Evolutionary conservation across 2,113 vertebrate genomes (phyloP).

Genomic region (Clarias magur): DNA sequence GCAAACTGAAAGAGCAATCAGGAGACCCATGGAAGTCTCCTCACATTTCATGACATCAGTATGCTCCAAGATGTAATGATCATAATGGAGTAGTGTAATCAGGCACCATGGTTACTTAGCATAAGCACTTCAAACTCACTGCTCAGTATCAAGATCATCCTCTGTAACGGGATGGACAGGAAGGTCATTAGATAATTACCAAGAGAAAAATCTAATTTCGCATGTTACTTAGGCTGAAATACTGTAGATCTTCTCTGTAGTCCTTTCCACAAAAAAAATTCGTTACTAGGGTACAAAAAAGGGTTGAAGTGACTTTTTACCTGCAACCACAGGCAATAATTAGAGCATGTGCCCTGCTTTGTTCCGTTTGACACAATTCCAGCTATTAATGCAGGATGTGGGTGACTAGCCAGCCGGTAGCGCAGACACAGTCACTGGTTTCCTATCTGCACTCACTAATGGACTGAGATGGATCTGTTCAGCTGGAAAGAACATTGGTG

Average conservation of each 20-base stretch:
- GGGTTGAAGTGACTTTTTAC: constrained; percentile 24
- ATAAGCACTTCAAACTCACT: constrained; percentile 23
- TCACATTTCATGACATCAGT: not conserved
- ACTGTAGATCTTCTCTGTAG: not conserved
- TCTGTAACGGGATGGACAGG: constrained; percentile 5
- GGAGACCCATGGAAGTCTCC: not conserved
- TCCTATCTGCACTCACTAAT: constrained; percentile 37
- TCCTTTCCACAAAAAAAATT: not conserved
- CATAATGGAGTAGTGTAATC: constrained; percentile 2
- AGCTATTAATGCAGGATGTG: constrained; percentile 41
- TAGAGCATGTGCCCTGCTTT: constrained; percentile 35
- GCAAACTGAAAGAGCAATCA: not conserved
- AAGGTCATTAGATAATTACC: constrained; percentile 24
- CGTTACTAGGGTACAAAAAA: constrained; percentile 7
- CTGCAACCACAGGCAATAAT: constrained; percentile 18
- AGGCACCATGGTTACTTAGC: not conserved
- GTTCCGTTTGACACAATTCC: constrained; percentile 39
- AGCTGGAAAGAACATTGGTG: constrained; percentile 17
- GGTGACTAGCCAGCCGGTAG: not conserved
- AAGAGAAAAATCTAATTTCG: constrained; percentile 34
- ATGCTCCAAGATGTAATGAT: not conserved
- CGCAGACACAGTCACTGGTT: constrained; percentile 16
- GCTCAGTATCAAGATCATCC: constrained; percentile 19
- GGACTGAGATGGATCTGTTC: constrained; percentile 29
- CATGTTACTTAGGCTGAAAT: not conserved